Conservation (phyloP, 2,888 invertebrate species). For the Sphinx pinastri region DNA sequence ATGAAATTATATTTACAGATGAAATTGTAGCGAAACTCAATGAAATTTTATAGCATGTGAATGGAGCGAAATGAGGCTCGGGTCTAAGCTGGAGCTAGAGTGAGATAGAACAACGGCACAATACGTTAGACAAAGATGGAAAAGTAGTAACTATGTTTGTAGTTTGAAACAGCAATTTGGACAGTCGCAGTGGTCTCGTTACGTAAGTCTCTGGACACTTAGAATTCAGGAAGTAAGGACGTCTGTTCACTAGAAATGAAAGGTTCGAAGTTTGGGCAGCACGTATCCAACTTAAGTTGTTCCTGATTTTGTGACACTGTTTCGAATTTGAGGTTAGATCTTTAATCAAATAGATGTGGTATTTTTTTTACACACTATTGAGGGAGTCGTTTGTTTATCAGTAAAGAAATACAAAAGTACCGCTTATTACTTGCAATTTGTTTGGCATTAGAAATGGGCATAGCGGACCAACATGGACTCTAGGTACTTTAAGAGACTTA, state of each 20-base stretch:
- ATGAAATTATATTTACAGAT: slow-evolving; percentile 21
- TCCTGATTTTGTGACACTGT: not conserved
- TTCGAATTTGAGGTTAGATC: no score
- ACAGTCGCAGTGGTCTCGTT: slow-evolving; percentile 33
- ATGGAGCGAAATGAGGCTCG: slow-evolving; percentile 20
- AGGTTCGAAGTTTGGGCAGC: not conserved
- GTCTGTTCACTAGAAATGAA: slow-evolving; percentile 9
- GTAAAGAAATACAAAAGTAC: no score
- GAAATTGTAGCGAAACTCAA: slow-evolving; percentile 21
- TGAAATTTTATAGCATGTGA: slow-evolving; percentile 16
- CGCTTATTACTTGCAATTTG: no score
- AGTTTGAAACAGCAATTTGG: slow-evolving; percentile 41
- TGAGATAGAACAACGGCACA: not conserved
- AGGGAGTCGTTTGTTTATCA: no score
- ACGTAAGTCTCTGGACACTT: slow-evolving; percentile 34
- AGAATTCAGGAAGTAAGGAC: slow-evolving; percentile 21
- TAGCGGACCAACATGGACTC: no score
- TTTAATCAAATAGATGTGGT: no score
- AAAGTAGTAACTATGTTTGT: slow-evolving; percentile 37
- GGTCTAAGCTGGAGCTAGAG: not conserved
- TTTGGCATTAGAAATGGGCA: no score
- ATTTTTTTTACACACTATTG: no score
- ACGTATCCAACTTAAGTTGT: not conserved
- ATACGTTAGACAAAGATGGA: slow-evolving; percentile 12
- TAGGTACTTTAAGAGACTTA: no score